Evolutionary conservation across 1,140 invertebrate species (phyloP), one percentile per base, ranked within the genome.

Genomic region (Drosophila littoralis): DNA sequence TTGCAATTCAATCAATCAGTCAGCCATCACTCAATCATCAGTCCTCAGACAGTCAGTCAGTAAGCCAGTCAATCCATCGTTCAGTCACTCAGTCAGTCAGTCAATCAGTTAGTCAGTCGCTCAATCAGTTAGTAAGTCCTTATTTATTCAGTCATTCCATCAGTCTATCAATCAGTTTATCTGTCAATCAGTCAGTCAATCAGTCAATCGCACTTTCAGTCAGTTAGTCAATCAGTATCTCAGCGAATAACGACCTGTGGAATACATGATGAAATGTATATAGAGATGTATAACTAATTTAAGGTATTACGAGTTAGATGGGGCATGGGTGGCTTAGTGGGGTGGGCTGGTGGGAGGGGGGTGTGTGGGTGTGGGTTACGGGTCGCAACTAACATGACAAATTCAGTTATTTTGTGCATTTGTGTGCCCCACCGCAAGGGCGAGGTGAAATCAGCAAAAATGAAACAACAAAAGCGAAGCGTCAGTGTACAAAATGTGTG

Each of bases 401-500:
- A 69, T 69, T 63, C 33, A 46, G 67, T 48, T 70, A 70, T 35
- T 55, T 15, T 15, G 40, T 55, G 36, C 28, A 38, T 38, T 40
- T 5, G n/a, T 55, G 3, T 38, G 33, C 13, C 1, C 12, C 36
- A 38, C 8, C 10, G 1, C 12, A 12, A 15, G 32, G n/a, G 46
- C 5, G 40, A 15, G 64, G 12, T 69, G 52, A 68, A 68, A 74
- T 74, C 64, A 68, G 71, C 71, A 46, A 61, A 74, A 74, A 68
- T 74, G 65, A 55, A 74, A 74, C 68, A 68, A 68, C 55, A 73
- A 73, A 59, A 60, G 55, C 64, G 68, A 60, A 66, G 52, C 61
- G 58, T 45, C 40, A 66, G 51, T 36, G 51, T 17, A 12, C 42
- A 51, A 36, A 57, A 45, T n/a, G 36, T 59, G 36, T 22, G 28